Evolutionary conservation across 2,113 vertebrate species (phyloP), one percentile per base, ranked within the genome.

Genomic region (human (Homo sapiens)): DNA sequence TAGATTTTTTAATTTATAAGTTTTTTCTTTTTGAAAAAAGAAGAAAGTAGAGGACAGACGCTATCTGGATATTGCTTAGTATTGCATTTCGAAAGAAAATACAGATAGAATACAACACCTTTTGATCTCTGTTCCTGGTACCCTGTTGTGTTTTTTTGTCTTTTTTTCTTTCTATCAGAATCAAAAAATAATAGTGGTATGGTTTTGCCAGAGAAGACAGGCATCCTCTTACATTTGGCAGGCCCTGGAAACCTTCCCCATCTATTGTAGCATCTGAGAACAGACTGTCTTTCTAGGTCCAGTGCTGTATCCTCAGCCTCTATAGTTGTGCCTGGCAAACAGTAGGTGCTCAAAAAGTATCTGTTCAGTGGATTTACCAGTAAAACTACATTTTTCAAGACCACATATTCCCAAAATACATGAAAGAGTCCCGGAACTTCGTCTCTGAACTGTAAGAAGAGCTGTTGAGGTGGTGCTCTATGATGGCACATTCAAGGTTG

Each of bases 321-420:
- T 78, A 20, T 14, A 27, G 50, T 17, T 43, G 52, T 23, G 40
- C 32, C 64, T 40, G 85, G 45, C 52, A 85, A 88, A 72, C n/a
- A 88, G 76, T 1, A 88, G 8, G 35, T 72, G 20, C 78, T 92
- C 84, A 72, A n/a, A 83, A 72, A 70, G 6, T 76, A 61, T 83
- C 48, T 32, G 50, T 72, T 89, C 18, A 45, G 32, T 61, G 30
- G 93, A 79, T 61, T 81, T 48, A 87, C 8, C 22, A 75, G 48
- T 88, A 82, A 94, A 92, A 89, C 40, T 45, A 75, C 40, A 13
- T 48, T 79, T 83, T 79, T 75, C 48, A 93, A 97, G 27, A 68
- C 4, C 32, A 93, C 57, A 48, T 32, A 82, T 68, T 97, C 80
- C 59, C 14, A 48, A 86, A 78, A 90, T 35, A 55, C n/a, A 13